phyloP scores from a whole-genome alignment of 2,797 vertebrate species.

The Propithecus deckenii region DNA sequence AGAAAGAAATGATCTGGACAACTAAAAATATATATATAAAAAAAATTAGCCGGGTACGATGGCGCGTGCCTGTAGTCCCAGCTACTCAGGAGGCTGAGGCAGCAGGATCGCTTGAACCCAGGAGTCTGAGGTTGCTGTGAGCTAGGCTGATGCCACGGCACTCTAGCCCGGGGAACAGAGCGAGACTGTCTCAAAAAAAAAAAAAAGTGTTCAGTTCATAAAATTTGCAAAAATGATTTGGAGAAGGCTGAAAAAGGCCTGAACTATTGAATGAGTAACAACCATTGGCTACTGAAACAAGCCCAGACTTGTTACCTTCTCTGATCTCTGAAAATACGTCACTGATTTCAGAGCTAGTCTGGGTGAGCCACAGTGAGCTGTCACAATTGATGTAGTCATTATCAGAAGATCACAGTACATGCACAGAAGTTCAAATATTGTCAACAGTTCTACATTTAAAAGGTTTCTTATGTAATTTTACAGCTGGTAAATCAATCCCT shows the following conservation, averaged over 20 bases:
- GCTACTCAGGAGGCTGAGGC: no score
- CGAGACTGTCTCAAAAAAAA: not conserved
- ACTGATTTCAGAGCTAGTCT: conserved; percentile 73
- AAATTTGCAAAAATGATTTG: conserved; percentile 62
- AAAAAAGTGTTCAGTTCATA: conserved; percentile 66
- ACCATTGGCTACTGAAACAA: conserved; percentile 56
- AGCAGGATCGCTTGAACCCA: no score
- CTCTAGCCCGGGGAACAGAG: no score
- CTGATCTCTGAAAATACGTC: conserved; percentile 69
- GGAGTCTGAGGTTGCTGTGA: no score
- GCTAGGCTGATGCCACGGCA: no score
- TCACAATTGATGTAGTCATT: conserved; percentile 70
- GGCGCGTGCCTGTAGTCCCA: no score
- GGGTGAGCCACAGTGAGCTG: conserved; percentile 67
- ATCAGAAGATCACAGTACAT: conserved; percentile 72
- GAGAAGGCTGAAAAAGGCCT: conserved; percentile 64
- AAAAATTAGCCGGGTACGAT: no score
- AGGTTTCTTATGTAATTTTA: conserved; percentile 67
- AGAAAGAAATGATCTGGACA: no score
- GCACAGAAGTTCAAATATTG: conserved; percentile 72
- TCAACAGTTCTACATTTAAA: conserved; percentile 68
- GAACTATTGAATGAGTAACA: conserved; percentile 52
- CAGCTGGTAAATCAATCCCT: conserved; percentile 58
- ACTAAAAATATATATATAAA: no score
- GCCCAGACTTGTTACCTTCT: conserved; percentile 48